Evolutionary conservation across 1,140 invertebrate genomes (phyloP), one percentile per base, ranked within the genome.

Genomic region (Aphelenchoides besseyi): DNA sequence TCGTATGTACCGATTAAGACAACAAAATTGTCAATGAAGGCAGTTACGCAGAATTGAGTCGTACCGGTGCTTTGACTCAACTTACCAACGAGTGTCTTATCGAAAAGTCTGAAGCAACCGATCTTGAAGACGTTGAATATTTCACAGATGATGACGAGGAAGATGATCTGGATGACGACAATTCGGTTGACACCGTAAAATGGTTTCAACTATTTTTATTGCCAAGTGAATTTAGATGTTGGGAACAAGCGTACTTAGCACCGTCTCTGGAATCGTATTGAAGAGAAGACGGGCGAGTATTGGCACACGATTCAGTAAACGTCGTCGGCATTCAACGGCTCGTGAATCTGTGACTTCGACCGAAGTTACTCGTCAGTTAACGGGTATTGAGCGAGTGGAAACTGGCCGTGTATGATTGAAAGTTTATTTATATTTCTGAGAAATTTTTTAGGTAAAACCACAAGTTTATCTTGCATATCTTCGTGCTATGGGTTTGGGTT

Each of bases 161-260:
- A 12, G 63, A 66, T 2, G 63, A 66, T n/a, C 41, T 48, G 41
- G 69, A 37, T 26, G 3, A 23, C 5, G 28, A 70, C 5, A 69
- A 68, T 30, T 29, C 66, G 3, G 69, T 62, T 3, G 71, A 73
- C 36, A 71, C 54, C 63, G 41, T 48, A 23, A 48, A 23, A 16
- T 48, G 12, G 12, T 48, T 12, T 23, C 41, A 23, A 16, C 41
- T 48, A 16, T n/a, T n/a, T n/a, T n/a, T n/a, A n/a, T n/a, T n/a
- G n/a, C n/a, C n/a, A n/a, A n/a, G n/a, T n/a, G n/a, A n/a, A n/a
- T 48, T 12, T 23, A 48, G 41, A 41, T 79, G 16, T 69, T 82
- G 5, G 81, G 81, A 3, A 78, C 83, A 18, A 71, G 66, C 28
- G 79, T 75, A 30, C 66, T 82, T 70, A 83, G 80, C 8, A 85